Conservation (phyloP, 2,888 invertebrate genomes). For the Drosophila meridionalis region DNA sequence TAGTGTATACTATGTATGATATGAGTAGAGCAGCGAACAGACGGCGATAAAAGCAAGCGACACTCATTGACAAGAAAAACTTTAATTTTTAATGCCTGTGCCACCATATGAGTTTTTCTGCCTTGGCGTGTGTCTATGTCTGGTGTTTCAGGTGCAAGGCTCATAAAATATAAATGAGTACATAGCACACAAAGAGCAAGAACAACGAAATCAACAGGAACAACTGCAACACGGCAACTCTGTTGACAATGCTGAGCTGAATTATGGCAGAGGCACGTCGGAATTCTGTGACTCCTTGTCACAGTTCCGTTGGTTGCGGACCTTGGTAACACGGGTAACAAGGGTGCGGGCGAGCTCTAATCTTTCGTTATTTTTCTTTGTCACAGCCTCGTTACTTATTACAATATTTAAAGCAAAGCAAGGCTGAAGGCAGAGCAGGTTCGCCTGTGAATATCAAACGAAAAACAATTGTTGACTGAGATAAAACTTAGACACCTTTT, state of each 20-base stretch:
- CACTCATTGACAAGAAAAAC: slow-evolving; percentile 65
- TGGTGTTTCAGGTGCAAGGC: slow-evolving; percentile 66
- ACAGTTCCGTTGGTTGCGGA: slow-evolving; percentile 34
- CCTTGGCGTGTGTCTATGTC: slow-evolving; percentile 35
- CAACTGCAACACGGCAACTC: slow-evolving; percentile 28
- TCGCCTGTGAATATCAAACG: background rate
- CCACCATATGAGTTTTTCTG: slow-evolving; percentile 32
- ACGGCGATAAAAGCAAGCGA: slow-evolving; percentile 38
- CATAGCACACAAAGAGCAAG: slow-evolving; percentile 32
- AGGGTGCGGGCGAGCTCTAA: slow-evolving; percentile 10
- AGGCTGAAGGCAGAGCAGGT: slow-evolving; percentile 8
- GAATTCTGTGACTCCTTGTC: slow-evolving; percentile 37
- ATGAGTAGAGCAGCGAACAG: slow-evolving; percentile 10
- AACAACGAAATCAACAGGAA: slow-evolving; percentile 4
- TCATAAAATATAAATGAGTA: slow-evolving; percentile 71
- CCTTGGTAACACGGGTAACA: background rate
- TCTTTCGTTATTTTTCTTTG: slow-evolving; percentile 36
- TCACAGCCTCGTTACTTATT: slow-evolving; percentile 51
- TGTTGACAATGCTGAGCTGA: slow-evolving; percentile 47
- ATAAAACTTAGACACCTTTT: background rate
- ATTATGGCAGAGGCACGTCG: slow-evolving; percentile 25
- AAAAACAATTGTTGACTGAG: background rate
- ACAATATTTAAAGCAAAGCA: slow-evolving; percentile 53
- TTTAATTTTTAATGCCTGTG: slow-evolving; percentile 70
- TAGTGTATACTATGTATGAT: background rate